A percentile compares a stretch with the other conserved stretches of the same genome.
Conservation (phyloP, 2,888 invertebrate genomes). For the Podotricha telesiphe region DNA sequence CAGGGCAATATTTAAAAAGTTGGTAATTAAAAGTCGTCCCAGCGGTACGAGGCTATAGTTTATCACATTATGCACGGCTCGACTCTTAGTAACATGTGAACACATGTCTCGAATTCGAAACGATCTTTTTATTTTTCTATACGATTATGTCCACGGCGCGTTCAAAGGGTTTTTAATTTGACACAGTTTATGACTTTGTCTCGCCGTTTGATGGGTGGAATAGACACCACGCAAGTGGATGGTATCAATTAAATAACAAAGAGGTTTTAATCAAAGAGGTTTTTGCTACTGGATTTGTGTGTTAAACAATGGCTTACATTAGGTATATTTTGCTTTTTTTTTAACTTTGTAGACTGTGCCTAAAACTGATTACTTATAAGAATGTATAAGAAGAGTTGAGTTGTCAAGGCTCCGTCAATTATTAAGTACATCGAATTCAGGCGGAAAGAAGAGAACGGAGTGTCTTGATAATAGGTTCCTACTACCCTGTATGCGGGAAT, state of each 20-base stretch:
- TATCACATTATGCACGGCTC: slow-evolving; percentile 76
- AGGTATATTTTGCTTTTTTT: neutral
- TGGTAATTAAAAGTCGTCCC: slow-evolving; percentile 54
- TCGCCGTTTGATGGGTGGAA: slow-evolving; percentile 60
- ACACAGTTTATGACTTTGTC: slow-evolving; percentile 75
- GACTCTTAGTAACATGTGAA: slow-evolving; percentile 73
- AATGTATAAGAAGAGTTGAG: too few species aligned
- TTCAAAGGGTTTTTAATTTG: slow-evolving; percentile 80
- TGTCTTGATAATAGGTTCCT: too few species aligned
- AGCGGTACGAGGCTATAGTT: slow-evolving; percentile 55
- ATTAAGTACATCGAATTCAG: too few species aligned
- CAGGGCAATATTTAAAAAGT: slow-evolving; percentile 37
- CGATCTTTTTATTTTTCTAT: slow-evolving; percentile 72
- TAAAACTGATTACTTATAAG: neutral
- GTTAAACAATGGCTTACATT: neutral
- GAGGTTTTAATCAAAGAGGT: slow-evolving; percentile 44
- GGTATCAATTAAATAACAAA: slow-evolving; percentile 57
- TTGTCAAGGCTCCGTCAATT: too few species aligned
- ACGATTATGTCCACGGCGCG: slow-evolving; percentile 72
- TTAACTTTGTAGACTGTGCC: neutral
- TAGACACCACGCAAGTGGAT: slow-evolving; percentile 51
- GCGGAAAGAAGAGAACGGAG: too few species aligned
- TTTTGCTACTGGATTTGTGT: slow-evolving; percentile 36
- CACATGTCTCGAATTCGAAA: slow-evolving; percentile 75
- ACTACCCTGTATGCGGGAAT: too few species aligned